Evolutionary conservation across 2,888 invertebrate genomes (phyloP).

Genomic region (Hydroisotoma schaefferi): DNA sequence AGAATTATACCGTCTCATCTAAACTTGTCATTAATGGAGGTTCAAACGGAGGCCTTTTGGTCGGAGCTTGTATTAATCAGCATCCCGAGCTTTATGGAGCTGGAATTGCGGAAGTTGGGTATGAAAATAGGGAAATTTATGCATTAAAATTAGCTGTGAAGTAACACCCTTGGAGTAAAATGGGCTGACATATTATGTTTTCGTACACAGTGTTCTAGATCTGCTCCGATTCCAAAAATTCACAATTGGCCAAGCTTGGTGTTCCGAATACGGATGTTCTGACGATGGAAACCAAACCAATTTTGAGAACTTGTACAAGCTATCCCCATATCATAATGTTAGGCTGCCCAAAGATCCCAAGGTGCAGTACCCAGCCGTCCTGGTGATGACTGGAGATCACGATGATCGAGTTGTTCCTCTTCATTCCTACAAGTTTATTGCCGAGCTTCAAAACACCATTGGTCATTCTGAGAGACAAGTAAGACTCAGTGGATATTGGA

Average conservation of each 20-base stretch:
- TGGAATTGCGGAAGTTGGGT: slow-evolving; percentile 92
- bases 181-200: too few species aligned
- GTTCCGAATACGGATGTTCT: slow-evolving; percentile 90
- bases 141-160: not conserved
- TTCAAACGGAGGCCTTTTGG: slow-evolving; percentile 92
- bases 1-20: slow-evolving; percentile 71
- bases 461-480: slow-evolving; percentile 59
- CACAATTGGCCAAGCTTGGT: slow-evolving; percentile 96
- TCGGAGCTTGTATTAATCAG: slow-evolving; percentile 94
- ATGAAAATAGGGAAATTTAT: slow-evolving; percentile 52
- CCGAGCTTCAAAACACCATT: slow-evolving; percentile 76
- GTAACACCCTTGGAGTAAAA: too few species aligned
- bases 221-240: slow-evolving; percentile 97
- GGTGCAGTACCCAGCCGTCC: slow-evolving; percentile 81
- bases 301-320: slow-evolving; percentile 76
- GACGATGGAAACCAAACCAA: slow-evolving; percentile 70
- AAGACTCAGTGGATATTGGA: not conserved
- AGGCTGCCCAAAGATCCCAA: slow-evolving; percentile 58
- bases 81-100: slow-evolving; percentile 90
- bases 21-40: slow-evolving; percentile 62
- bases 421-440: slow-evolving; percentile 92
- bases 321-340: slow-evolving; percentile 93
- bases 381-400: slow-evolving; percentile 95
- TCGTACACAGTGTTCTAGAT: slow-evolving; percentile 90
- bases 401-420: slow-evolving; percentile 97